Percentiles rank a stretch among this genome's conserved stretches.
phyloP scores from a whole-genome alignment of 1,140 invertebrate species.

The Drosophila parvula region DNA sequence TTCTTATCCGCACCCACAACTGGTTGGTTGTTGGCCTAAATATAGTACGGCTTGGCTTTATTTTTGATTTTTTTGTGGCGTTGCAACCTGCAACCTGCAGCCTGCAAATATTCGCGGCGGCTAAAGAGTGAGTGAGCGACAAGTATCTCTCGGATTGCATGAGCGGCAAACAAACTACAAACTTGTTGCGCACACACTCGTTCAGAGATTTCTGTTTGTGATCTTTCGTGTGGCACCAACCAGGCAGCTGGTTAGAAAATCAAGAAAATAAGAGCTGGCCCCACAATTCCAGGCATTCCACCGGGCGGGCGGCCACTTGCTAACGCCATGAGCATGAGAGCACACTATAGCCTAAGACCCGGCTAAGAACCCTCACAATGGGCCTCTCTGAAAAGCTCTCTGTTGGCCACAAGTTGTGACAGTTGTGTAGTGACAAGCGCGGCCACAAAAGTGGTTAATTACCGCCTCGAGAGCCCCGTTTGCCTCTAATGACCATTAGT shows the following conservation, averaged over 20 bases:
- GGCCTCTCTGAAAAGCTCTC: constrained; percentile 17
- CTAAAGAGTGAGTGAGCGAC: constrained; percentile 34
- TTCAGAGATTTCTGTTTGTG: constrained; percentile 33
- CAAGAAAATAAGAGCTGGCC: constrained; percentile 3
- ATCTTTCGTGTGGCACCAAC: background rate
- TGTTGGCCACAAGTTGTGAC: constrained; percentile 56
- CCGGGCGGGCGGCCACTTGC: constrained; percentile 33
- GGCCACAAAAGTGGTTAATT: constrained; percentile 66
- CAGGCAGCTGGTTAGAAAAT: constrained; percentile 7
- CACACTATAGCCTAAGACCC: constrained; percentile 19
- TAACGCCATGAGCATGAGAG: constrained; percentile 34
- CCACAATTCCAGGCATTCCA: constrained; percentile 33
- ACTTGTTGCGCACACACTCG: constrained; percentile 52
- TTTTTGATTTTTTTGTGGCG: constrained; percentile 1
- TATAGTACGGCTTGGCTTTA: constrained; percentile 40
- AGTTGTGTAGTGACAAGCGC: constrained; percentile 60
- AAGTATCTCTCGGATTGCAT: constrained; percentile 59
- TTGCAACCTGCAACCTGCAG: constrained; percentile 41
- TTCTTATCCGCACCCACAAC: constrained; percentile 59
- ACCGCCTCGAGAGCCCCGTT: constrained; percentile 17
- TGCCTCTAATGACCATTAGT: constrained; percentile 58
- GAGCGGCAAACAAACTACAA: constrained; percentile 45
- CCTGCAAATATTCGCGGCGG: constrained; percentile 30
- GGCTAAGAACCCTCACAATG: constrained; percentile 51
- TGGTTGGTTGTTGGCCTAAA: constrained; percentile 51